Evolutionary conservation across 2,113 vertebrate genomes (phyloP).

Genomic region (Rynchops niger): DNA sequence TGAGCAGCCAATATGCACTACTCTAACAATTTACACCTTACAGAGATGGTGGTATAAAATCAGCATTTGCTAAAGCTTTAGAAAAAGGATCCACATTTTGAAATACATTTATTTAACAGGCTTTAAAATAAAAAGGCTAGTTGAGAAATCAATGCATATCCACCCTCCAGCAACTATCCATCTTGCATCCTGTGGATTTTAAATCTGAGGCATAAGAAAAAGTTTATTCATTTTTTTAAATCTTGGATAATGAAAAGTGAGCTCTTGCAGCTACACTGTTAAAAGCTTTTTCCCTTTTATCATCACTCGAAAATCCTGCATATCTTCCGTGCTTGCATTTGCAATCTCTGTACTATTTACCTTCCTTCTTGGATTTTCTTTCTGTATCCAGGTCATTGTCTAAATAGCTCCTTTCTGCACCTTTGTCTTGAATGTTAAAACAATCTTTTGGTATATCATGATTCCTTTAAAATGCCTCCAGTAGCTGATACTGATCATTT

Average conservation of each 20-base stretch:
- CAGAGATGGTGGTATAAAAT: background rate
- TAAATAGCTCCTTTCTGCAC: background rate
- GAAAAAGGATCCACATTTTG: background rate
- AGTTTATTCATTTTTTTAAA: background rate
- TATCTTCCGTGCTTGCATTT: background rate
- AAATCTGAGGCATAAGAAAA: background rate
- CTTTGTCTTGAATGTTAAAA: background rate
- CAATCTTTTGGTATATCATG: background rate
- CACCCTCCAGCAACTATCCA: background rate
- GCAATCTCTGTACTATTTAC: background rate
- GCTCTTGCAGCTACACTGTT: background rate
- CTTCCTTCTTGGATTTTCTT: background rate
- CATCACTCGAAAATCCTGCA: background rate
- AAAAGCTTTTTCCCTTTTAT: conserved; percentile 15
- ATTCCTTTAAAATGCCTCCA: background rate
- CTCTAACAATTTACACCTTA: background rate
- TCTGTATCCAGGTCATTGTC: background rate
- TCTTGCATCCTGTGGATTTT: background rate
- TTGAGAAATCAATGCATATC: background rate
- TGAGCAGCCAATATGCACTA: background rate
- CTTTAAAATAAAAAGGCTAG: conserved; percentile 9
- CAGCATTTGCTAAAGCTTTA: background rate
- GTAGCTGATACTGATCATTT: background rate
- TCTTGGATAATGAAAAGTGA: background rate
- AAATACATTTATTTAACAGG: conserved; percentile 8